Base-by-base conservation (phyloP, 2,113 vertebrate genomes). In the Parus major region DNA sequence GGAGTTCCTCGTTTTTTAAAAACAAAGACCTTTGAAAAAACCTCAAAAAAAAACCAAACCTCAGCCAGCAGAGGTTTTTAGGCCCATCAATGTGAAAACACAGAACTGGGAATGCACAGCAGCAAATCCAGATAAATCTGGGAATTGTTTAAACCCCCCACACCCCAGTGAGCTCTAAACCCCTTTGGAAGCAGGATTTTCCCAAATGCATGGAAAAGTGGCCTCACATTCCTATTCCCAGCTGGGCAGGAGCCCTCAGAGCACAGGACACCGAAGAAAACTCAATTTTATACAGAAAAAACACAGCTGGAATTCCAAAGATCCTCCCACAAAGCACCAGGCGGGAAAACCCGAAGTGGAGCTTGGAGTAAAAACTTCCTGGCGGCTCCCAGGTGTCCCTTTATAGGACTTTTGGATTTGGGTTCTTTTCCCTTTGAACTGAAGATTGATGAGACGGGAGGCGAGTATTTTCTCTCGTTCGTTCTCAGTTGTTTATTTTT, bases 291-390 rank as follows among this genome's bases (percentile, higher is more conserved):
- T 10, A n/a, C 2, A 41, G 31, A 15, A 15, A 60, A 76, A 9
- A 5, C 7, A 15, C 12, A 50, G 13, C 41, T 4, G 28, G 39
- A 4, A 19, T 28, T 10, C 79, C 27, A 42, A 5, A 1, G 42
- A 33, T 4, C 44, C 52, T 15, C 23, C 52, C 44, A 5, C 5
- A 10, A 25, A 60, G 57, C 7, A 3, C 25, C 25, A 15, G 10
- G 31, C 4, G 20, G 25, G 19, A 55, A 28, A 35, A 18, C 13
- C 20, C 0, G 5, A 16, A 7, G 3, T 1, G 0, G 12, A 57
- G 57, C 28, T 1, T 0, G 44, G 36, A 57, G 65, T 1, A 3
- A 22, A 55, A 82, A 15, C 22, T 9, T 17, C 29, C 8, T 7
- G 5, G 2, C 2, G 10, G 23, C 15, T 61, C 22, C 39, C 60